Base-by-base conservation (phyloP, 2,797 vertebrate species). In the Mionectes olivaceus region DNA sequence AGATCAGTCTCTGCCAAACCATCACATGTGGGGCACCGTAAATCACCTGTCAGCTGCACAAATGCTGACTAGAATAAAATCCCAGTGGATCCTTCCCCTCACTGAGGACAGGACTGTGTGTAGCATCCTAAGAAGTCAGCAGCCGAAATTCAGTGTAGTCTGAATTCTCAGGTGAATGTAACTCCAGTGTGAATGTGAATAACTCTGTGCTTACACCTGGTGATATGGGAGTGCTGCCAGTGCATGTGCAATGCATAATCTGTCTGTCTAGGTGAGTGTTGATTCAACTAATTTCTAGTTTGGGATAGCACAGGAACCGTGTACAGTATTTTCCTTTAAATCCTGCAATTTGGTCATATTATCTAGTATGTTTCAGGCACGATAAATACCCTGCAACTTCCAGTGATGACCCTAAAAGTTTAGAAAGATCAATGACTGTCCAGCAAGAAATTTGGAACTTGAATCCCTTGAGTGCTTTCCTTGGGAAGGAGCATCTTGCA, bases 381-480 rank as follows among this genome's bases (percentile, higher is more conserved):
- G 61, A 87, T 56, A 78, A 91, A 81, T 50, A 37, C 11, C 6
- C 17, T 52, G 28, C 9, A 57, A 13, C 17, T 90, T 80, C 41
- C 28, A 50, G 44, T 55, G 52, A 52, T 73, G 28, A 60, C 68
- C 52, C 63, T 85, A 77, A 74, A 86, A 83, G 39, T 71, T 86
- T 69, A 94, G 25, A 53, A 91, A 61, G 82, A 65, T 68, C 68
- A 75, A 44, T 75, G 75, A 28, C 43, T 86, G 53, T 75, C 79
- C 39, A 44, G 46, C 24, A 81, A 50, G 50, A 90, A 64, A 83
- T 78, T 32, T 69, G 61, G 69, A 65, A 61, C 59, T 60, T 71
- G 41, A 24, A 28, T 89, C 25, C 32, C 28, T 50, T 67, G 56
- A 83, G 82, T 77, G 43, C 5, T 93, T 85, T 91, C 50, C 18